These are phyloP conservation scores for Drosophila orosa DNA, from an alignment of 1,140 invertebrate species.

Conservation along the genomic window DNA sequence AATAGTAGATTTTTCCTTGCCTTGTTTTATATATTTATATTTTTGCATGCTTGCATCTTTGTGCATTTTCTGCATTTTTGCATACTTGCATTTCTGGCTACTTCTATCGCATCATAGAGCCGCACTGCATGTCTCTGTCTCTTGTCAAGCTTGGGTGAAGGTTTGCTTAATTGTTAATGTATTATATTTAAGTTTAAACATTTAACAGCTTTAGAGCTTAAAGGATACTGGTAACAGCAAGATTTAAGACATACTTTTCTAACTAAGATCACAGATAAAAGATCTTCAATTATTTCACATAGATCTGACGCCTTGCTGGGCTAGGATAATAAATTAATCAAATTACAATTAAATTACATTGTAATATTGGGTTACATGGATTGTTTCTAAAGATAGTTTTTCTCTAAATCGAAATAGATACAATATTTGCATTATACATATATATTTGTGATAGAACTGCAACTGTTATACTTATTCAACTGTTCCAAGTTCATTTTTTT, in stretches of 20 bases:
- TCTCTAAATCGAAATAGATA: not conserved
- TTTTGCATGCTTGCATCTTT: slow-evolving; percentile 6
- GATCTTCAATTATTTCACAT: too few species aligned
- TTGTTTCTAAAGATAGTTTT: not conserved
- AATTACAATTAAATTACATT: too few species aligned
- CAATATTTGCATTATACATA: not conserved
- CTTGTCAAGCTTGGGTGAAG: not conserved
- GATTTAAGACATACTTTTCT: too few species aligned
- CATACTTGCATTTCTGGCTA: not conserved
- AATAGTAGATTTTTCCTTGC: slow-evolving; percentile 21
- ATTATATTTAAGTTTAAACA: not conserved
- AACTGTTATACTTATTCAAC: not conserved
- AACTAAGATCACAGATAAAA: too few species aligned
- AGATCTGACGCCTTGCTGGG: too few species aligned
- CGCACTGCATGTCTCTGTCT: not conserved
- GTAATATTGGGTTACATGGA: too few species aligned
- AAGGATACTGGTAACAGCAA: too few species aligned
- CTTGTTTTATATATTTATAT: slow-evolving; percentile 28
- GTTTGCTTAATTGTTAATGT: not conserved
- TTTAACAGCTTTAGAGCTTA: too few species aligned
- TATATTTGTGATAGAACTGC: not conserved
- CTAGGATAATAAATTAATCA: too few species aligned
- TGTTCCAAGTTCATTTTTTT: not conserved
- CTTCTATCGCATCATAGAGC: slow-evolving; percentile 1
- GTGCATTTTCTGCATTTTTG: slow-evolving; percentile 7